Conservation (phyloP, 2,888 invertebrate genomes). For the Latheticus oryzae region DNA sequence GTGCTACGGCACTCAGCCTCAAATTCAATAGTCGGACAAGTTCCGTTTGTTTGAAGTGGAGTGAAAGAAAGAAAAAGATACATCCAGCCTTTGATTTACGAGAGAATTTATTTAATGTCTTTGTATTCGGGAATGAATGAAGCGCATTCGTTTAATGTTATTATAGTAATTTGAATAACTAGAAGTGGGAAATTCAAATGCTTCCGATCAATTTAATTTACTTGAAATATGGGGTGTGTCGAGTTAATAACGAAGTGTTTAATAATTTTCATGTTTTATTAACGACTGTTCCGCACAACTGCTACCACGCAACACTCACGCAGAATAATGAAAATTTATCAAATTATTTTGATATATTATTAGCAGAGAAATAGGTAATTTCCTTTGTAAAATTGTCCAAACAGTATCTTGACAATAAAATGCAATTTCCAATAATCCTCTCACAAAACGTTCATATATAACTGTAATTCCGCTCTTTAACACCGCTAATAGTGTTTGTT, state of each 20-base stretch:
- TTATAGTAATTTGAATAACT: conserved; percentile 19
- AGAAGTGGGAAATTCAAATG: conserved; percentile 25
- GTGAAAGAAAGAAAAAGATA: no score
- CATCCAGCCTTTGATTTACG: no score
- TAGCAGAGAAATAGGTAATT: background rate
- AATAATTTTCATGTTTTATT: conserved; percentile 23
- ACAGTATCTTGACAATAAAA: no score
- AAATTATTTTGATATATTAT: background rate
- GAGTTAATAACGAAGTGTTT: conserved; percentile 26
- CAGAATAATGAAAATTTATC: conserved; percentile 5
- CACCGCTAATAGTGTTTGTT: no score
- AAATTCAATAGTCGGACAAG: conserved; percentile 12
- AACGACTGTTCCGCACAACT: conserved; percentile 11
- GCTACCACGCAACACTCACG: conserved; percentile 1
- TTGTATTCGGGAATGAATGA: background rate
- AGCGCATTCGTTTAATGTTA: background rate
- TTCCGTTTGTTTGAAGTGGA: no score
- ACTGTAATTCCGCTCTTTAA: no score
- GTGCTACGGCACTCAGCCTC: conserved; percentile 10
- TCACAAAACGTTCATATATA: no score
- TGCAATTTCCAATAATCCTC: no score
- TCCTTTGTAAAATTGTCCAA: no score
- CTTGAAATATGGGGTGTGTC: conserved; percentile 24
- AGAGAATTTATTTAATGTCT: conserved; percentile 2
- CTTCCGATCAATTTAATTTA: conserved; percentile 31